Evolutionary conservation across 2,113 vertebrate genomes (phyloP), one percentile per base, ranked within the genome.

Genomic region (Plotosus lineatus): DNA sequence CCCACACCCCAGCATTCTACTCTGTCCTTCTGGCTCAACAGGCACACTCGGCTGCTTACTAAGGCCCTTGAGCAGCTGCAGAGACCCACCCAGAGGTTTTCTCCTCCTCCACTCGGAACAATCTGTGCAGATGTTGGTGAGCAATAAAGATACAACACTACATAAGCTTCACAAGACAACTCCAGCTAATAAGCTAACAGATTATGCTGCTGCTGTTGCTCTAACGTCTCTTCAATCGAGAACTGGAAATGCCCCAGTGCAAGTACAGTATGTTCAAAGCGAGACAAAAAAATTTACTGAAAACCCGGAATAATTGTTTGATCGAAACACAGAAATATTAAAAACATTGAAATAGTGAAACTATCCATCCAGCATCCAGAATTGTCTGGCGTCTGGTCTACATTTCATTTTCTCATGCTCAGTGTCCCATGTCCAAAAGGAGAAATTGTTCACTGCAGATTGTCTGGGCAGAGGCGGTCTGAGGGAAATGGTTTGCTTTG

Each of bases 61-160:
- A 71, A 56, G 79, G 63, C 58, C 78, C 58, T 65, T 33, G 50
- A 83, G 80, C 86, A 87, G 84, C 79, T 85, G 84, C 36, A 79
- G 65, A 38, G 69, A 81, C 79, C 75, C 78, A 79, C 81, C 84
- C 84, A 82, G 65, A 75, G 23, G 63, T 38, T 38, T 81, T 75
- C 68, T 83, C 79, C 63, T 77, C 74, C 56, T 79, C 46, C 48
- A 10, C 73, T 66, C 63, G 75, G 80, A 85, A 87, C 86, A 84
- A 84, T 81, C 36, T 75, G 50, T 84, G 71, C 84, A 87, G 86
- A 87, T 87, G 86, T 84, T 75, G 26, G 26, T 55, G 53, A 53
- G 31, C 38, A 51, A 75, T 72, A 75, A 78, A 85, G 61, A 84
- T 55, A 73, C 28, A 55, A 63, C 21, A 78, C 58, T 58, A 73